Evolutionary conservation across 1,140 invertebrate species (phyloP).

Genomic region (Anadara kagoshimensis): DNA sequence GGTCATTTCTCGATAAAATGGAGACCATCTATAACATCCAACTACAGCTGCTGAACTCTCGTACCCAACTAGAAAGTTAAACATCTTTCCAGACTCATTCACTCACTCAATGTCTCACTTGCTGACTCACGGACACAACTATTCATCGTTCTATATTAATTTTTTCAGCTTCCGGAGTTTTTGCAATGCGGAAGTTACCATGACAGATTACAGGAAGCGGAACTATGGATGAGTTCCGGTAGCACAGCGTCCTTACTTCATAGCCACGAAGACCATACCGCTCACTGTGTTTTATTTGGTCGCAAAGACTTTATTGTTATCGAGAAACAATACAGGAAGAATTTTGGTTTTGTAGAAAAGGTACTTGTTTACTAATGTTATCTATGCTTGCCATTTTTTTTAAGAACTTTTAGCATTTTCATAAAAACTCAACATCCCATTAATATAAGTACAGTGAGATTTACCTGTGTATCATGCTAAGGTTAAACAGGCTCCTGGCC

Average conservation of each 20-base stretch:
- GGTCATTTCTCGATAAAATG: not conserved
- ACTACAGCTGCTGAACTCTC: too few relatives aligned
- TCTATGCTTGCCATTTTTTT: not conserved
- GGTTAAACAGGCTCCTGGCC: not conserved
- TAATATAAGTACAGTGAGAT: not conserved
- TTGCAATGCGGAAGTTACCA: constrained; percentile 65
- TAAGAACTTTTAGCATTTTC: not conserved
- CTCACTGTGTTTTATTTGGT: constrained; percentile 72
- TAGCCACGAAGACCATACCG: constrained; percentile 69
- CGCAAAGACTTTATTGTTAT: constrained; percentile 73
- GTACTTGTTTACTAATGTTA: constrained; percentile 40
- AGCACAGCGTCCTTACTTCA: constrained; percentile 68
- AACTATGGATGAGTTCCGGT: constrained; percentile 72
- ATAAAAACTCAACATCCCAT: not conserved
- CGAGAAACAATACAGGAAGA: constrained; percentile 57
- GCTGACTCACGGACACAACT: not conserved
- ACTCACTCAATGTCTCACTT: too few relatives aligned
- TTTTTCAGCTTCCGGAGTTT: constrained; percentile 60
- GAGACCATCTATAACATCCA: too few relatives aligned
- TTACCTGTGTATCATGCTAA: not conserved
- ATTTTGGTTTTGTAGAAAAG: constrained; percentile 61
- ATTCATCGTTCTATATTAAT: not conserved
- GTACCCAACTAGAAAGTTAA: too few relatives aligned
- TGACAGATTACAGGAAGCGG: constrained; percentile 62
- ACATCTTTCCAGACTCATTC: too few relatives aligned